These are phyloP conservation scores for Callyntrura sp. DNA, from an alignment of 2,888 invertebrate genomes.

Conservation along the genomic window DNA sequence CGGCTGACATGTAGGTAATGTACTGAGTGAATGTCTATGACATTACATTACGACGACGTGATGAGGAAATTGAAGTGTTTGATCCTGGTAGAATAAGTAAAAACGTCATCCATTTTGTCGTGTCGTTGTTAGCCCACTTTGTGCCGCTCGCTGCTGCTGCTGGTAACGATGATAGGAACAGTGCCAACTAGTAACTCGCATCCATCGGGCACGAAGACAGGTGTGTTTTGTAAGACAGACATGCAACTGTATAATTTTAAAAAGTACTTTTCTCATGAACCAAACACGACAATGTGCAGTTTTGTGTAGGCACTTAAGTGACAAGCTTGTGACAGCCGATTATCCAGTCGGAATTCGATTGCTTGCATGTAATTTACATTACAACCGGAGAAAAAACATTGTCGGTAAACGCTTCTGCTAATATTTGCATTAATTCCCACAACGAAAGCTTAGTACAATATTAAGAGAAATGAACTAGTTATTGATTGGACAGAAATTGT, in stretches of 20 bases:
- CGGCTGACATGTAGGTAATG: not conserved
- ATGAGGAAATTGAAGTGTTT: constrained; percentile 47
- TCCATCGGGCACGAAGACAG: constrained; percentile 24
- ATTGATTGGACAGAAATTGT: too few relatives aligned
- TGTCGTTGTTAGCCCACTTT: constrained; percentile 65
- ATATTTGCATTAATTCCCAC: not conserved
- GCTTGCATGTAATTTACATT: not conserved
- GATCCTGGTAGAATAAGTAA: constrained; percentile 11
- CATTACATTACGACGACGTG: not conserved
- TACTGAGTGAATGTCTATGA: not conserved
- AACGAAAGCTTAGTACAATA: not conserved
- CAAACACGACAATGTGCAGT: too few relatives aligned
- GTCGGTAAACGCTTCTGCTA: not conserved
- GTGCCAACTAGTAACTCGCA: constrained; percentile 55
- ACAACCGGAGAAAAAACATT: not conserved
- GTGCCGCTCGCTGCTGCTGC: too few relatives aligned
- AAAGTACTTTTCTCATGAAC: not conserved
- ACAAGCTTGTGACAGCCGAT: not conserved
- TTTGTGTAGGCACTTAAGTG: too few relatives aligned
- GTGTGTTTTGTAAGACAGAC: not conserved
- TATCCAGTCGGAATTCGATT: not conserved
- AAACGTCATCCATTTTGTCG: constrained; percentile 53
- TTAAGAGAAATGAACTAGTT: not conserved
- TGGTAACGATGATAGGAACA: constrained; percentile 34
- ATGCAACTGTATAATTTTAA: not conserved